Evolutionary conservation across 2,888 invertebrate species (phyloP).

Genomic region (Tetramorium bicarinatum): DNA sequence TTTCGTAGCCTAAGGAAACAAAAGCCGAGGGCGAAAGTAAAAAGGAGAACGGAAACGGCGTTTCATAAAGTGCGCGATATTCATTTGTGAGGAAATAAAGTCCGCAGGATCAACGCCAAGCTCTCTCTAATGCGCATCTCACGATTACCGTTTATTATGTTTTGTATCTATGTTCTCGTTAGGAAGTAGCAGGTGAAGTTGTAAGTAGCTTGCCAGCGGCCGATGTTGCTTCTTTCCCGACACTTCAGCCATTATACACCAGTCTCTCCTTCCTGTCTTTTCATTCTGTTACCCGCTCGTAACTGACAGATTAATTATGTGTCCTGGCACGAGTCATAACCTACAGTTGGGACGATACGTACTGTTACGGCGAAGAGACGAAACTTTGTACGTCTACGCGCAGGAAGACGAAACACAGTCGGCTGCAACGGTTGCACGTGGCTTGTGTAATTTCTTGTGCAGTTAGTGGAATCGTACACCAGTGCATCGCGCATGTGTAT

Average conservation of each 20-base stretch:
- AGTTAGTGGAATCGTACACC: constrained; percentile 35
- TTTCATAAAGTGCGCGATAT: constrained; percentile 35
- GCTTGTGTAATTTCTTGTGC: constrained; percentile 55
- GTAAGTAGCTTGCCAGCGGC: constrained; percentile 43
- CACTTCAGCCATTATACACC: constrained; percentile 49
- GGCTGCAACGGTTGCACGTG: constrained; percentile 50
- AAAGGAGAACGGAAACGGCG: constrained; percentile 12
- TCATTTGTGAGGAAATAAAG: constrained; percentile 43
- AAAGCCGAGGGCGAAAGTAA: constrained; percentile 7
- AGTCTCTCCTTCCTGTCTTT: constrained; percentile 37
- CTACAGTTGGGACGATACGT: constrained; percentile 56
- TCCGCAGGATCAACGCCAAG: background rate
- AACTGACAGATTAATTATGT: constrained; percentile 79
- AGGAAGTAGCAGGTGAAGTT: constrained; percentile 32
- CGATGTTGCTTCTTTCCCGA: constrained; percentile 50
- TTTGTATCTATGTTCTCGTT: constrained; percentile 46
- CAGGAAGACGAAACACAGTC: constrained; percentile 51
- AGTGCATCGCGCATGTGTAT: constrained; percentile 10
- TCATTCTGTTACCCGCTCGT: constrained; percentile 55
- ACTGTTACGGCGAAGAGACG: constrained; percentile 45
- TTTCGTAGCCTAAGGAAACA: constrained; percentile 54
- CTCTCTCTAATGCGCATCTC: constrained; percentile 37
- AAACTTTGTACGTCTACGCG: constrained; percentile 53
- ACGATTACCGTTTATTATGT: constrained; percentile 50
- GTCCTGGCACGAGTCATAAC: constrained; percentile 61